phyloP scores from a whole-genome alignment of 2,888 invertebrate genomes.

The Drosophila algonquin region DNA sequence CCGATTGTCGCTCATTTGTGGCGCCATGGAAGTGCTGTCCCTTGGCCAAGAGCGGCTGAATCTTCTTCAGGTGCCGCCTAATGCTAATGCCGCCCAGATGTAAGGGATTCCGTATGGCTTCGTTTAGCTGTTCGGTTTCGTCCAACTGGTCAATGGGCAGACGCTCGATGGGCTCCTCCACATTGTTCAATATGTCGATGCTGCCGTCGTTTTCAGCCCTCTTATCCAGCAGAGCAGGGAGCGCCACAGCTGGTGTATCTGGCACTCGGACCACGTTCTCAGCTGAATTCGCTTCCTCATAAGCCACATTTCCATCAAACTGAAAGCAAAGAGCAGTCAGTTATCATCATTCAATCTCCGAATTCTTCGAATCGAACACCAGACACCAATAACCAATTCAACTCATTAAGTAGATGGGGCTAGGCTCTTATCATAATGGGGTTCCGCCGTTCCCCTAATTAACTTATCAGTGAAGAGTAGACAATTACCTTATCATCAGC shows the following conservation, averaged over 20 bases:
- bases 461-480: slow-evolving; percentile 18
- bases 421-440: slow-evolving; percentile 21
- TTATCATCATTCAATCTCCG: slow-evolving; percentile 6
- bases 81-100: slow-evolving; percentile 68
- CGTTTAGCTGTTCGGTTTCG: slow-evolving; percentile 61
- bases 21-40: slow-evolving; percentile 87
- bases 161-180: slow-evolving; percentile 56
- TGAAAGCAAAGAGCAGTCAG: slow-evolving; percentile 22
- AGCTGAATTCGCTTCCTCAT: slow-evolving; percentile 47
- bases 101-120: slow-evolving; percentile 63
- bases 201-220: slow-evolving; percentile 29
- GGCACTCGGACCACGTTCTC: slow-evolving; percentile 70
- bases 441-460: slow-evolving; percentile 2
- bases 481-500: slow-evolving; percentile 34
- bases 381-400: slow-evolving; percentile 37
- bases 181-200: slow-evolving; percentile 66
- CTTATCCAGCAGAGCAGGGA: slow-evolving; percentile 16
- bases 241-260: slow-evolving; percentile 51
- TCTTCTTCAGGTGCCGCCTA: slow-evolving; percentile 71
- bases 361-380: slow-evolving; percentile 2
- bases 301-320: slow-evolving; percentile 46
- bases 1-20: slow-evolving; percentile 91
- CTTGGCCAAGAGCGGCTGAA: slow-evolving; percentile 68
- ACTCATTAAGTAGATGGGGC: slow-evolving; percentile 11
- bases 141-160: slow-evolving; percentile 33